Evolutionary conservation across 2,113 vertebrate species (phyloP), one percentile per base, ranked within the genome.

Genomic region (Passer domesticus): DNA sequence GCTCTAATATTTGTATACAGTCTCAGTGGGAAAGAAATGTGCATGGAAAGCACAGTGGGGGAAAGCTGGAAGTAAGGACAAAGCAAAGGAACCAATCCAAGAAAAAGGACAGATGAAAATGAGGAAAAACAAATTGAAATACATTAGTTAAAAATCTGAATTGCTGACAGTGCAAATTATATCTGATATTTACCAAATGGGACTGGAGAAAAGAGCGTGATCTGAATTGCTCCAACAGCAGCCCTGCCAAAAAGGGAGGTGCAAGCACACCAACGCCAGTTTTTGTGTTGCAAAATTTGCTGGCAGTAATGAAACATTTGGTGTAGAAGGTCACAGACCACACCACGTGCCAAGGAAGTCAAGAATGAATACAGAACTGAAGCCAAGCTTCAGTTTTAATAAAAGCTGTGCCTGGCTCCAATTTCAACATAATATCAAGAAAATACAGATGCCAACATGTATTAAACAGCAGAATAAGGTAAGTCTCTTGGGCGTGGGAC

Each of bases 1-100:
- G 83, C 44, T 89, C 90, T 92, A 97, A 95, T 95, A 97, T 95
- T 95, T 95, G 86, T 95, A 63, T 87, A 96, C 84, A 93, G 39
- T 84, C 94, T 92, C 96, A 94, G 95, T 68, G 79, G 94, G 90
- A 92, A 89, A 91, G 81, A 94, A 90, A 95, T 90, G 64, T 90
- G 82, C 76, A 94, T 76, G 30, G 86, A 55, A 94, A 92, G 85
- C 89, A 69, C 78, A 89, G 69, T 49, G 53, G 62, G 37, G 39
- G 47, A 41, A 95, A 80, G 49, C 15, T 78, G 70, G 78, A 95
- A 95, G 76, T 37, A 50, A 94, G 64, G 75, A 94, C 68, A 80
- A 94, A 93, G 67, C 63, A 89, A 91, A 94, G 59, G 78, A 94
- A 76, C 44, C 41, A n/a, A 62, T 74, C 84, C 92, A 97, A 91